Conservation (phyloP, 2,113 vertebrate genomes). For the Oreochromis spilurus region DNA sequence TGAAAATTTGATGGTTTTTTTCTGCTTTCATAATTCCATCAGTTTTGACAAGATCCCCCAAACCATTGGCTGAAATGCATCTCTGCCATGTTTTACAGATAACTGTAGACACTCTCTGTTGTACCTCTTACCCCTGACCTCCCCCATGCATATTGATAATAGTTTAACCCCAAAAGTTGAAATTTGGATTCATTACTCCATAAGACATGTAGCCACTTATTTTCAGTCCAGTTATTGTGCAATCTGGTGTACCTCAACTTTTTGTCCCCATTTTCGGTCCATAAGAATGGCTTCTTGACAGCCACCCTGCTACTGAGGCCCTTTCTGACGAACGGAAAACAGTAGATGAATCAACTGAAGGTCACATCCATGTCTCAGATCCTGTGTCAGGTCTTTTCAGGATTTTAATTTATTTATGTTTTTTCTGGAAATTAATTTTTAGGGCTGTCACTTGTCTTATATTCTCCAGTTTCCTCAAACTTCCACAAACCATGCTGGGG, state of each 20-base stretch:
- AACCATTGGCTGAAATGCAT: background rate
- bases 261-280: fast-evolving
- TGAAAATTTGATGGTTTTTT: background rate
- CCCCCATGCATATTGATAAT: background rate
- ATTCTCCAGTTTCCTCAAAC: background rate
- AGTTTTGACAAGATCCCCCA: background rate
- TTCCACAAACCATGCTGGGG: background rate
- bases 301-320: background rate
- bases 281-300: background rate
- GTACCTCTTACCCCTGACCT: background rate
- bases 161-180: background rate
- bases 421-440: background rate
- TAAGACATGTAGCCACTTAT: background rate
- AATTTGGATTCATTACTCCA: background rate
- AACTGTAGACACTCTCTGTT: background rate
- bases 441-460: background rate
- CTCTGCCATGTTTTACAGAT: background rate
- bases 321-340: background rate
- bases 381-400: background rate
- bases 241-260: background rate
- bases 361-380: background rate
- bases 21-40: background rate
- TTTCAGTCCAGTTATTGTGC: background rate
- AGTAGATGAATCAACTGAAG: background rate
- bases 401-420: background rate